A percentile compares a stretch with the other conserved stretches of the same genome.
phyloP scores from a whole-genome alignment of 2,797 vertebrate species.

The Parotocinclus haroldoi region DNA sequence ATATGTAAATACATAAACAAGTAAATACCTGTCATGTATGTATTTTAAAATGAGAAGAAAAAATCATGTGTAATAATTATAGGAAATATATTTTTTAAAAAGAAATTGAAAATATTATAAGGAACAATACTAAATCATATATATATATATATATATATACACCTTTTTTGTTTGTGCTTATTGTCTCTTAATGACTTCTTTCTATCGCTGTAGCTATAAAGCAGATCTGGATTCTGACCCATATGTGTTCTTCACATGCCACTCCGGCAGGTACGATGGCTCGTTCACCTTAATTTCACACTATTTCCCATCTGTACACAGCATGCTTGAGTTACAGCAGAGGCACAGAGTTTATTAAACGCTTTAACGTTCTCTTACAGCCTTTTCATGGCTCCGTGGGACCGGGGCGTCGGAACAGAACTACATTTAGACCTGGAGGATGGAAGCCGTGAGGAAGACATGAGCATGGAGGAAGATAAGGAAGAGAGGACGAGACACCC shows the following conservation, averaged over 20 bases:
- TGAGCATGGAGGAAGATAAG: slow-evolving; percentile 56
- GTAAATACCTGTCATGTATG: too few relatives aligned
- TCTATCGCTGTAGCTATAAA: slow-evolving; percentile 49
- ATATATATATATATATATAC: too few relatives aligned
- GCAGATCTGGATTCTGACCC: slow-evolving; percentile 61
- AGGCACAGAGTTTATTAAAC: too few relatives aligned
- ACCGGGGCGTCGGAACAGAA: slow-evolving; percentile 50
- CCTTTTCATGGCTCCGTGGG: slow-evolving; percentile 52
- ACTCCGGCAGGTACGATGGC: slow-evolving; percentile 53
- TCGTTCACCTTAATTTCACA: background rate
- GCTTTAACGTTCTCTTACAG: slow-evolving; percentile 40
- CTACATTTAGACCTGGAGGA: slow-evolving; percentile 58
- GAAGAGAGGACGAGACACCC: too few relatives aligned
- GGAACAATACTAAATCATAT: too few relatives aligned
- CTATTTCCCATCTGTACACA: too few relatives aligned
- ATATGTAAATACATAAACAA: too few relatives aligned
- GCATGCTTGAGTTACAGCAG: background rate
- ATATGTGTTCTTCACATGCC: slow-evolving; percentile 61
- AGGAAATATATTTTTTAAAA: too few relatives aligned
- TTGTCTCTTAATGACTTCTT: too few relatives aligned
- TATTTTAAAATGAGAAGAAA: too few relatives aligned
- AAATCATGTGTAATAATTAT: too few relatives aligned
- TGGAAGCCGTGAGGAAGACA: slow-evolving; percentile 49
- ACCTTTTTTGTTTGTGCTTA: slow-evolving; percentile 63
- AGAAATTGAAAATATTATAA: too few relatives aligned